phyloP scores from a whole-genome alignment of 2,888 invertebrate genomes.

The Stenoptilia bipunctidactyla region DNA sequence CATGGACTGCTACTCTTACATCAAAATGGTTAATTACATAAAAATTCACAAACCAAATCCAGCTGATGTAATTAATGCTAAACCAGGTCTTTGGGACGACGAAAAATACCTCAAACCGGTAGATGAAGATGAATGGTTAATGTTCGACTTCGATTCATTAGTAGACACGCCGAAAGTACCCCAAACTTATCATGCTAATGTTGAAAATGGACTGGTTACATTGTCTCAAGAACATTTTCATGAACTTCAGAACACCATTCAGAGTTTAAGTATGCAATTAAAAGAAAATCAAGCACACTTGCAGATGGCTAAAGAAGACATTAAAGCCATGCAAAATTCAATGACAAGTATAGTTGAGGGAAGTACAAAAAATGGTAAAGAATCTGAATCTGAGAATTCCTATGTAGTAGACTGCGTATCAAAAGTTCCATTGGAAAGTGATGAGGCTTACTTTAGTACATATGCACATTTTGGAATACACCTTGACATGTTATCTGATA shows the following conservation, averaged over 20 bases:
- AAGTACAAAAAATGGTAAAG: not conserved
- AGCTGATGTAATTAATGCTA: slow-evolving; percentile 64
- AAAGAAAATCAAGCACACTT: slow-evolving; percentile 72
- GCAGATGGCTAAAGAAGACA: slow-evolving; percentile 72
- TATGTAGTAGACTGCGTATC: slow-evolving; percentile 38
- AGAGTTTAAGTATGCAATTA: slow-evolving; percentile 66
- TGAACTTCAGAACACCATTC: slow-evolving; percentile 72
- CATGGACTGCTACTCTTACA: slow-evolving; percentile 86
- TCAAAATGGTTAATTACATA: slow-evolving; percentile 86
- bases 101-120: slow-evolving; percentile 85
- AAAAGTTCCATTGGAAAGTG: slow-evolving; percentile 72
- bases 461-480: slow-evolving; percentile 95
- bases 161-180: slow-evolving; percentile 45
- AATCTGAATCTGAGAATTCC: not conserved
- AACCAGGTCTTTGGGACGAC: slow-evolving; percentile 76
- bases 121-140: slow-evolving; percentile 85
- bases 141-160: slow-evolving; percentile 78
- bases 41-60: slow-evolving; percentile 73
- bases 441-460: slow-evolving; percentile 84
- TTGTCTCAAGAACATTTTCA: slow-evolving; percentile 72
- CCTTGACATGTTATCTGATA: slow-evolving; percentile 94
- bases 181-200: slow-evolving; percentile 68
- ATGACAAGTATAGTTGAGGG: slow-evolving; percentile 69
- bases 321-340: slow-evolving; percentile 71
- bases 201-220: slow-evolving; percentile 73